Evolutionary conservation across 2,113 vertebrate species (phyloP).

Genomic region (Pseudorectes ferrugineus): DNA sequence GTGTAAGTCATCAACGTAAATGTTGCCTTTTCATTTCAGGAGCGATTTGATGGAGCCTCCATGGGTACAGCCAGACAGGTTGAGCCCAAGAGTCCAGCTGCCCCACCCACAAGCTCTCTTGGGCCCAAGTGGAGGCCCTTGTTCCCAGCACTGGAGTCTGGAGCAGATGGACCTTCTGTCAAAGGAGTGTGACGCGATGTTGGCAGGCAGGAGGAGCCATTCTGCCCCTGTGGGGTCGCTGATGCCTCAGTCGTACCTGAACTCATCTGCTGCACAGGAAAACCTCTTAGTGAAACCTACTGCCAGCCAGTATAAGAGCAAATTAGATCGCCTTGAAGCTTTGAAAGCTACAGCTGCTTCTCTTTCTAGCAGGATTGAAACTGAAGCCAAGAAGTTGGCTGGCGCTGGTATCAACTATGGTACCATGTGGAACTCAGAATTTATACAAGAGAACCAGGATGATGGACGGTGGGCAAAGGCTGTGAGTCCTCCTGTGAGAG

Average conservation of each 20-base stretch:
- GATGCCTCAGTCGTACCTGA: slow-evolving; percentile 56
- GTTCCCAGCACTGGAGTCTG: slow-evolving; percentile 79
- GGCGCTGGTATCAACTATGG: slow-evolving; percentile 80
- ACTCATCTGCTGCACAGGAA: slow-evolving; percentile 51
- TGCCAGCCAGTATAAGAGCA: slow-evolving; percentile 72
- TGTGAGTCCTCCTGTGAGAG: slow-evolving; percentile 78
- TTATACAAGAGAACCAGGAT: slow-evolving; percentile 48
- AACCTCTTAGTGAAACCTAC: slow-evolving; percentile 59
- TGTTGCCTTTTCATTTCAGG: slow-evolving; percentile 63
- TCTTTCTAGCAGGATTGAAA: slow-evolving; percentile 91
- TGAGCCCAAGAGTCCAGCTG: slow-evolving; percentile 66
- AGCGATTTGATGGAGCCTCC: slow-evolving; percentile 72
- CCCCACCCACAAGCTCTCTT: slow-evolving; percentile 30
- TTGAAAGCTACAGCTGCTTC: slow-evolving; percentile 91
- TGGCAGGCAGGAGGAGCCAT: slow-evolving; percentile 52
- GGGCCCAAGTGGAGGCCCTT: slow-evolving; percentile 68
- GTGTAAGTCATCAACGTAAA: not conserved
- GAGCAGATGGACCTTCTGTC: slow-evolving; percentile 71
- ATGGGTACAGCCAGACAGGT: slow-evolving; percentile 74
- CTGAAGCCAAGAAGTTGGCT: slow-evolving; percentile 87
- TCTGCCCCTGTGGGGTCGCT: slow-evolving; percentile 24
- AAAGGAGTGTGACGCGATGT: slow-evolving; percentile 69
- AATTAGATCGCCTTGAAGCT: slow-evolving; percentile 85
- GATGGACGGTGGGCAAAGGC: slow-evolving; percentile 69
- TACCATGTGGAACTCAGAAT: slow-evolving; percentile 61